These are phyloP conservation scores for Parascotia fuliginaria DNA, from an alignment of 2,888 invertebrate genomes.

Conservation along the genomic window DNA sequence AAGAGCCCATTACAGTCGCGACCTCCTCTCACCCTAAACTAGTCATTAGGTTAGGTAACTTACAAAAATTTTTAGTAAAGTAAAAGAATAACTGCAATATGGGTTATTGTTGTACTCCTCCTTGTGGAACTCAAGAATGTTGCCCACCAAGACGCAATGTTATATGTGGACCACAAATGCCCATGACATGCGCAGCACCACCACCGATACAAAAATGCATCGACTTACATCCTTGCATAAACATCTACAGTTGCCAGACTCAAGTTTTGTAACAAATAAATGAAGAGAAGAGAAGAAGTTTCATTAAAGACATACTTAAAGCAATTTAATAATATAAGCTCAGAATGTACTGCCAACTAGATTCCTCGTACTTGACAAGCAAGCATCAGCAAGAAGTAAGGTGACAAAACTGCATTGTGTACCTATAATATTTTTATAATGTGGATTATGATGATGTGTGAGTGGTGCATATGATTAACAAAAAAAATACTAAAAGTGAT, in stretches of 20 bases:
- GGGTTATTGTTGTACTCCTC: conserved; percentile 5
- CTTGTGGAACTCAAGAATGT: neutral
- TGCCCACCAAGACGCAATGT: neutral
- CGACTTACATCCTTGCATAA: conserved; percentile 71
- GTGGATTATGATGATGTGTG: no score
- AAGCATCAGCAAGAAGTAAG: no score
- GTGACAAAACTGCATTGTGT: no score
- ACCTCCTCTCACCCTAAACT: neutral
- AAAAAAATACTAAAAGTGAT: no score
- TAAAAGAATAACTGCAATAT: conserved; percentile 34
- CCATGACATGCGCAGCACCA: conserved; percentile 43
- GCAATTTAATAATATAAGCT: no score
- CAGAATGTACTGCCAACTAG: no score
- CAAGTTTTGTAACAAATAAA: conserved; percentile 65
- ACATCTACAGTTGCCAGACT: conserved; percentile 77
- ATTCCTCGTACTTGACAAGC: no score
- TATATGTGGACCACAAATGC: neutral
- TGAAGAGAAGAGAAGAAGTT: no score
- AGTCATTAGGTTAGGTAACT: neutral
- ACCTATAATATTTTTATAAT: no score
- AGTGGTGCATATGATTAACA: no score
- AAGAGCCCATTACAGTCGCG: conserved; percentile 16
- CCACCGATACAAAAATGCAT: conserved; percentile 54
- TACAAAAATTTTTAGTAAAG: conserved; percentile 15
- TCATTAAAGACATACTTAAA: no score